Percentiles rank a stretch among this genome's conserved stretches.
Conservation (phyloP, 2,113 vertebrate species). For the Aleadryas rufinucha region DNA sequence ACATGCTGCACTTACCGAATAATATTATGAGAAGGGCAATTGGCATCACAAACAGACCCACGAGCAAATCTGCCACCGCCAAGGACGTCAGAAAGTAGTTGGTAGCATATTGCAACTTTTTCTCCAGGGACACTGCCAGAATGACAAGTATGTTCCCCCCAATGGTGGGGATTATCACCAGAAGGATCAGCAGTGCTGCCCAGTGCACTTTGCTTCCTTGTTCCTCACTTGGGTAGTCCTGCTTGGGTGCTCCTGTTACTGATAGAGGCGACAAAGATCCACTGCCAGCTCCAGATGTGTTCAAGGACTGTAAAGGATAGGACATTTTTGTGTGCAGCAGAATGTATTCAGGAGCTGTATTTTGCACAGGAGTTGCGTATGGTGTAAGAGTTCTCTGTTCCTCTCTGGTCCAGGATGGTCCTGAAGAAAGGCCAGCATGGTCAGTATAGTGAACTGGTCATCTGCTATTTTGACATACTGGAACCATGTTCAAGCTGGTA, state of each 20-base stretch:
- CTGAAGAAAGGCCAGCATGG: conserved; percentile 83
- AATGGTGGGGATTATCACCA: conserved; percentile 93
- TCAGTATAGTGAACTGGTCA: conserved; percentile 71
- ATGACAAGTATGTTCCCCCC: conserved; percentile 97
- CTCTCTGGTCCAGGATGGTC: conserved; percentile 72
- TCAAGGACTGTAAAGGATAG: conserved; percentile 36
- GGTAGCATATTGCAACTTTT: conserved; percentile 93
- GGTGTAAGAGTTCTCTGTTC: conserved; percentile 11
- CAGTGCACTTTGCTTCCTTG: conserved; percentile 73
- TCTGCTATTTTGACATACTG: conserved; percentile 59
- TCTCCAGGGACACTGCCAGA: conserved; percentile 91
- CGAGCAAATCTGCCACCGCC: conserved; percentile 92
- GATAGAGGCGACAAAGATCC: conserved; percentile 17
- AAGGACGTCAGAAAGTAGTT: conserved; percentile 98
- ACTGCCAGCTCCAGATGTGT: conserved; percentile 25
- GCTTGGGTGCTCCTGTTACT: conserved; percentile 46
- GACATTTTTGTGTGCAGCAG: conserved; percentile 52
- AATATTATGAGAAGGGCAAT: conserved; percentile 89
- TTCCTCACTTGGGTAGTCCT: conserved; percentile 28
- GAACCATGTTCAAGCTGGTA: background rate
- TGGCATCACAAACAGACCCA: conserved; percentile 97
- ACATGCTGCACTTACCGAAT: conserved; percentile 80
- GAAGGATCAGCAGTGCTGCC: conserved; percentile 86
- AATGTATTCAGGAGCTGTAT: conserved; percentile 23
- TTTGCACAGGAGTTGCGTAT: conserved; percentile 57